Percentiles rank a stretch among this genome's conserved stretches.
Evolutionary conservation across 2,113 vertebrate genomes (phyloP).

Genomic region (Phyllostomus hastatus): DNA sequence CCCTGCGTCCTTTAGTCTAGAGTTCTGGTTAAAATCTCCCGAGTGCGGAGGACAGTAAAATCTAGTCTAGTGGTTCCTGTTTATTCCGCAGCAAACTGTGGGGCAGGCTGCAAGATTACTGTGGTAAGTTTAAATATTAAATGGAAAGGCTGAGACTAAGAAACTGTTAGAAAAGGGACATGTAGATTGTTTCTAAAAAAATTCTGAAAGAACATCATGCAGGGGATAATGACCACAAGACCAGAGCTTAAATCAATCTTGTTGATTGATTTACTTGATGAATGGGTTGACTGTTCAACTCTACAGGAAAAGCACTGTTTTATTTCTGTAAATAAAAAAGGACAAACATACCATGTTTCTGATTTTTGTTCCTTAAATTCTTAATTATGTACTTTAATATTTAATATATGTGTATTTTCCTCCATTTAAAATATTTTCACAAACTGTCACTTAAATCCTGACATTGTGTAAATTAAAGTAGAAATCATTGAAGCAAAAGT

Average conservation of each 20-base stretch:
- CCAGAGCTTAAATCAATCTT: not conserved
- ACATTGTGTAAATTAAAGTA: not conserved
- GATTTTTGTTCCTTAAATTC: not conserved
- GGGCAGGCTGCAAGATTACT: not conserved
- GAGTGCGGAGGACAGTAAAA: not conserved
- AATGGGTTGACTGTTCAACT: not conserved
- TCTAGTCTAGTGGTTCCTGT: not conserved
- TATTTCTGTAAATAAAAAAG: not conserved
- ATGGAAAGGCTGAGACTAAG: not conserved
- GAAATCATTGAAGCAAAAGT: not conserved
- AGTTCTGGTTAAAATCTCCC: not conserved
- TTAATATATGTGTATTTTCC: not conserved
- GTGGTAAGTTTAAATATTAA: not conserved
- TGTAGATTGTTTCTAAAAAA: not conserved
- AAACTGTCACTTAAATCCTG: not conserved
- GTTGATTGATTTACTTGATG: not conserved
- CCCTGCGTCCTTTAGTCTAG: not conserved
- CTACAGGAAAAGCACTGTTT: not conserved
- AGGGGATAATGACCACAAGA: not conserved
- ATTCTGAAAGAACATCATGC: not conserved
- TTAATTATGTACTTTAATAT: not conserved
- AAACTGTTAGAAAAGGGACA: not conserved
- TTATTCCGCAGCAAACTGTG: not conserved
- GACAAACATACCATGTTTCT: not conserved
- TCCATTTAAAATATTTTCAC: not conserved